These are phyloP conservation scores for Taxidea taxus DNA, from an alignment of 2,113 vertebrate species.

Conservation along the genomic window DNA sequence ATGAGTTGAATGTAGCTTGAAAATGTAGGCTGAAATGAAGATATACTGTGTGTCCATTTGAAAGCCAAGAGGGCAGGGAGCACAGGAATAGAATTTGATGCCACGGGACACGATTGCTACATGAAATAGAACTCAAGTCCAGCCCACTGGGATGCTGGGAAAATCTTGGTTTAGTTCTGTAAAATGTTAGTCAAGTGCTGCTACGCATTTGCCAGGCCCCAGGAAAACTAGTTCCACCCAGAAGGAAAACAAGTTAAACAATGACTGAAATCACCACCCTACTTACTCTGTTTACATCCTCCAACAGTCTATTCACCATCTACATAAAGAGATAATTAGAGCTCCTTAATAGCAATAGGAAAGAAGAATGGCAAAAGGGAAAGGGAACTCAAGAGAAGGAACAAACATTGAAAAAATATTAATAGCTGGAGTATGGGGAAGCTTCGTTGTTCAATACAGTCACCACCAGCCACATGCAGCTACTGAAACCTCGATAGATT, in stretches of 20 bases:
- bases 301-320: slow-evolving; percentile 54
- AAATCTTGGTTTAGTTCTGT: background rate
- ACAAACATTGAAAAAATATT: slow-evolving; percentile 20
- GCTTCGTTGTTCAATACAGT: background rate
- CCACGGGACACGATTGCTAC: background rate
- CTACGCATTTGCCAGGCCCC: background rate
- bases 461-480: background rate
- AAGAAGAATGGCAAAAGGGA: slow-evolving; percentile 34
- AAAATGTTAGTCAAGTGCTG: background rate
- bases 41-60: background rate
- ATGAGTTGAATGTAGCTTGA: background rate
- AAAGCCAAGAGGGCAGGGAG: background rate
- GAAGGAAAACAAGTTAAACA: slow-evolving; percentile 60
- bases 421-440: background rate
- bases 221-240: slow-evolving; percentile 41
- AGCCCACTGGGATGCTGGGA: background rate
- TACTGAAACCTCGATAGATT: background rate
- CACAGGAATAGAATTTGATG: background rate
- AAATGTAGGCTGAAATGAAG: background rate
- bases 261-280: slow-evolving; percentile 53
- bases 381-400: slow-evolving; percentile 40
- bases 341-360: slow-evolving; percentile 25
- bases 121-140: background rate
- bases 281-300: slow-evolving; percentile 62
- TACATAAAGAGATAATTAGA: slow-evolving; percentile 67